Conservation (phyloP, 2,888 invertebrate genomes). For the Eretmocerus hayati region DNA sequence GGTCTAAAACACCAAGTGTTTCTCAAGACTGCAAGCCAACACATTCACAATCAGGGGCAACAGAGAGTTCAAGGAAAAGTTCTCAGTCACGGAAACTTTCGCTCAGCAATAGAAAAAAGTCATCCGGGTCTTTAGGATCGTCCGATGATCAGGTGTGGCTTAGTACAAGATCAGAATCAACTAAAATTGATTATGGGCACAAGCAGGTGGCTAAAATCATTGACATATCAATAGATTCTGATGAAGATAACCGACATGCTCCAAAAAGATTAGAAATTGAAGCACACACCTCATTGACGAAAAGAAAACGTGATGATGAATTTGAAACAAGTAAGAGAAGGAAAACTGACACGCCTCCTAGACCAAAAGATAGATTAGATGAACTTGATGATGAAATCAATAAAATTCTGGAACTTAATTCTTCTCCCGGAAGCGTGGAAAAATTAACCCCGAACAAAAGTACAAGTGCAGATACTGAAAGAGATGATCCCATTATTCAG, state of each 20-base stretch:
- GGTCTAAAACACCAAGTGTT: not conserved
- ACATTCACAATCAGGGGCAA: no score
- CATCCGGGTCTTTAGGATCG: not conserved
- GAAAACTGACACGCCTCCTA: no score
- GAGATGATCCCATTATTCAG: not conserved
- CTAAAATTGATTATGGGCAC: not conserved
- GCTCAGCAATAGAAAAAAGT: not conserved
- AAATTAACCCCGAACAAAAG: no score
- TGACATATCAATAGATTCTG: slow-evolving; percentile 12
- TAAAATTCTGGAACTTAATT: slow-evolving; percentile 6
- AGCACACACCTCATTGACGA: not conserved
- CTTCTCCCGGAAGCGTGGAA: not conserved
- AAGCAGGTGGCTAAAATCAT: slow-evolving; percentile 5
- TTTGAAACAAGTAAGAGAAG: not conserved
- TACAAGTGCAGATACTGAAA: not conserved
- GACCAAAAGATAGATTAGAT: slow-evolving; percentile 3
- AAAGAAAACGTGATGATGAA: not conserved
- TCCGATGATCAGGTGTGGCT: not conserved
- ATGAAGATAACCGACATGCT: slow-evolving; percentile 8
- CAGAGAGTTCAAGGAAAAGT: no score
- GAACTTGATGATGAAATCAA: slow-evolving; percentile 12
- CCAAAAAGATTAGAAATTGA: not conserved
- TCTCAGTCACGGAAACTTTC: no score
- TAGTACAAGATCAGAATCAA: not conserved
- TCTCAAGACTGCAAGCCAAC: no score